phyloP scores from a whole-genome alignment of 2,888 invertebrate species.

The Phoenoteleia sp. region DNA sequence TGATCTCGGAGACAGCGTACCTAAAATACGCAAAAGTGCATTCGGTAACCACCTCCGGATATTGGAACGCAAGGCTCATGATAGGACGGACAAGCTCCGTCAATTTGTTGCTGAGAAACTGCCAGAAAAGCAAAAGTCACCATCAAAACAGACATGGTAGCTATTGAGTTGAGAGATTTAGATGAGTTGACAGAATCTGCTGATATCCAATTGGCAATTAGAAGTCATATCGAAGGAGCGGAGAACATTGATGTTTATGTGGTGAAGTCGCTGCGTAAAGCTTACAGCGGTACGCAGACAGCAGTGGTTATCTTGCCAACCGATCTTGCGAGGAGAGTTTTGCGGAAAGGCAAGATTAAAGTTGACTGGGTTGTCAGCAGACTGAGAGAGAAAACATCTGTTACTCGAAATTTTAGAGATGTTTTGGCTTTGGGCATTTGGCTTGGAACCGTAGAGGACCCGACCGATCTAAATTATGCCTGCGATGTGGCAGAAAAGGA shows the following conservation, averaged over 20 bases:
- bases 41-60: no score
- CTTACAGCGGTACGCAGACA: slow-evolving; percentile 38
- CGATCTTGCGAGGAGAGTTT: background rate
- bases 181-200: slow-evolving; percentile 50
- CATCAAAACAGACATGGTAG: background rate
- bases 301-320: slow-evolving; percentile 29
- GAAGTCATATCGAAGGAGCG: background rate
- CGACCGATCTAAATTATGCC: slow-evolving; percentile 46
- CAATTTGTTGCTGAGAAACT: no score
- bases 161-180: slow-evolving; percentile 50
- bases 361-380: slow-evolving; percentile 66
- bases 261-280: slow-evolving; percentile 21
- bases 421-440: slow-evolving; percentile 63
- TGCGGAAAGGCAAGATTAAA: background rate
- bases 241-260: background rate
- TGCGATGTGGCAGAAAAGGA: slow-evolving; percentile 54
- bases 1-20: no score
- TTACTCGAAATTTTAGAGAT: slow-evolving; percentile 56
- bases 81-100: no score
- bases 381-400: slow-evolving; percentile 22
- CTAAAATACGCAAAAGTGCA: no score
- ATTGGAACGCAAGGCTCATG: no score
- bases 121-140: background rate
- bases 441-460: slow-evolving; percentile 24
- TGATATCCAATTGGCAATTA: slow-evolving; percentile 25